A percentile compares a stretch with the other conserved stretches of the same genome.
These are phyloP conservation scores for Propithecus coquereli DNA, from an alignment of 2,113 vertebrate genomes.

Conservation along the genomic window DNA sequence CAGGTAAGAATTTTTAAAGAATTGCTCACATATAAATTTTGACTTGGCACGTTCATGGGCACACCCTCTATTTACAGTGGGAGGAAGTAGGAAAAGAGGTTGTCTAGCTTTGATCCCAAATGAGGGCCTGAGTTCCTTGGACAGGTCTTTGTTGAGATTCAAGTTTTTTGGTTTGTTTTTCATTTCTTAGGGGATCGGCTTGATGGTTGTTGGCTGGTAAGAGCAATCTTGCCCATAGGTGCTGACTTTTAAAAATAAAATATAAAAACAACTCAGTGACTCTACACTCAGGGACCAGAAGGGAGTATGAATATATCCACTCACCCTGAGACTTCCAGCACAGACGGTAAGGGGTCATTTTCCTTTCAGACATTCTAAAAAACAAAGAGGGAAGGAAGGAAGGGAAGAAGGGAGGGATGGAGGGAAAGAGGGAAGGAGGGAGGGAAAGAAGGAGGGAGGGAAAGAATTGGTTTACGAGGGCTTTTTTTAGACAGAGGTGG, in stretches of 20 bases:
- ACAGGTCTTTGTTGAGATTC: background rate
- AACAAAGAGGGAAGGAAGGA: background rate
- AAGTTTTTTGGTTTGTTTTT: background rate
- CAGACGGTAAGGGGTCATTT: background rate
- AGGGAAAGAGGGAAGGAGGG: background rate
- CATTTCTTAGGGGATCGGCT: background rate
- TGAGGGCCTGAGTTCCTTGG: background rate
- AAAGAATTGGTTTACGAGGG: too few relatives aligned
- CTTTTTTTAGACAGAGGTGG: background rate
- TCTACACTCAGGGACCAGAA: background rate
- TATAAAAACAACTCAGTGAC: background rate
- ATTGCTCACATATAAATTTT: background rate
- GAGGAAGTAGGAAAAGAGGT: background rate
- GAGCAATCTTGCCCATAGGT: background rate
- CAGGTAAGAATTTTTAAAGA: background rate
- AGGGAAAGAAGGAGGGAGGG: too few relatives aligned
- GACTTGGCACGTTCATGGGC: background rate
- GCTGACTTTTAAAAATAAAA: background rate
- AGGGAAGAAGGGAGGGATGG: too few relatives aligned
- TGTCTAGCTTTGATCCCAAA: background rate
- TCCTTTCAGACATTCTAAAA: background rate
- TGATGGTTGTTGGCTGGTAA: background rate
- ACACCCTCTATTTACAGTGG: background rate
- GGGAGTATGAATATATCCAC: background rate
- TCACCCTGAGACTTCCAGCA: background rate